phyloP scores from a whole-genome alignment of 2,113 vertebrate genomes.

The Cromileptes altivelis region DNA sequence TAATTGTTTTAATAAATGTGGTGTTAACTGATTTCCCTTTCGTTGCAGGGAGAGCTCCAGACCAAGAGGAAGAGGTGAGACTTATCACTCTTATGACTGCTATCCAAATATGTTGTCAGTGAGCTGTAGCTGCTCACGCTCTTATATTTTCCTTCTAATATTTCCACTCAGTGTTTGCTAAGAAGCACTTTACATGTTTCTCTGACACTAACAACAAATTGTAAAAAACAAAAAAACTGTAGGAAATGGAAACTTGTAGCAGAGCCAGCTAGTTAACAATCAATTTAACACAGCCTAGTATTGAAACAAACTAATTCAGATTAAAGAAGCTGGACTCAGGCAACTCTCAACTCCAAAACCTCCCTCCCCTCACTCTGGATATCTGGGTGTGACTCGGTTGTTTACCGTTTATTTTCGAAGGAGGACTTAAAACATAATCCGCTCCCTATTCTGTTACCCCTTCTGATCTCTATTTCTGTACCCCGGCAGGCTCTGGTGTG shows the following conservation, averaged over 20 bases:
- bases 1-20: neutral
- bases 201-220: neutral
- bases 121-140: neutral
- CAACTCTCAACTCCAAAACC: neutral
- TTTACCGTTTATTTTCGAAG: constrained; percentile 64
- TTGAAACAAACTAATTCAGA: neutral
- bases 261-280: neutral
- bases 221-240: too few relatives aligned
- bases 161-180: neutral
- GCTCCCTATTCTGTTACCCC: constrained; percentile 47
- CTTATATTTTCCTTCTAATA: neutral
- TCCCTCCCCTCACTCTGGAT: neutral
- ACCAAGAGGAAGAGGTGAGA: constrained; percentile 63
- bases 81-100: neutral
- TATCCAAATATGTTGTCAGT: neutral
- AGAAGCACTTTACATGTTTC: neutral
- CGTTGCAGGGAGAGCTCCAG: constrained; percentile 46
- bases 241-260: neutral
- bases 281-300: neutral
- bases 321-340: neutral
- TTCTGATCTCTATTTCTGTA: constrained; percentile 45
- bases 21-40: neutral
- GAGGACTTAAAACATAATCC: constrained; percentile 57
- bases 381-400: constrained; percentile 3
- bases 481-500: constrained; percentile 68